Evolutionary conservation across 2,113 vertebrate species (phyloP), one percentile per base, ranked within the genome.

Genomic region (Epinephelus lanceolatus): DNA sequence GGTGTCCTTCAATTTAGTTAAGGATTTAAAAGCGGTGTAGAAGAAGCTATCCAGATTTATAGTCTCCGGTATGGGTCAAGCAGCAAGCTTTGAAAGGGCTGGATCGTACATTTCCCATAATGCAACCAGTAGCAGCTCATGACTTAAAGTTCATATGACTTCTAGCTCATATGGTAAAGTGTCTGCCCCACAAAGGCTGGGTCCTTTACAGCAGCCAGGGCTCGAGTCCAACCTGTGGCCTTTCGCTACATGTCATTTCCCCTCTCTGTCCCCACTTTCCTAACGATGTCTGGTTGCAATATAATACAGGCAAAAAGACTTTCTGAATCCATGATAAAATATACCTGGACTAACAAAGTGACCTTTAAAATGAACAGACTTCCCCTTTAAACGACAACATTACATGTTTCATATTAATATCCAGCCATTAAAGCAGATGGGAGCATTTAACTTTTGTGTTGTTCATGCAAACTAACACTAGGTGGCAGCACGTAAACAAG

Each of bases 401-500:
- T 40, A 1, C 3, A 65, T 18, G 17, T 40, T 53, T 42, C 27
- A 4, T 33, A 42, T 27, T 25, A 55, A 30, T 13, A 49, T 70
- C 5, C 1, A n/a, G 17, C 5, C 27, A 37, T 10, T 19, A 21
- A 14, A 61, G 53, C 4, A 61, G 45, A 51, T 23, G 4, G 1
- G 37, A 1, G 7, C n/a, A 3, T 67, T 68, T 70, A 2, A 21
- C 11, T 12, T 49, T n/a, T 56, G 13, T 68, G 74, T 60, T 45
- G 21, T 6, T 61, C 14, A 6, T 55, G 2, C 2, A 56, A 53
- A 49, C 17, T 0, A 53, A 63, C 92, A 89, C 86, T 71, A 89
- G 91, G 49, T 83, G 91, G 88, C 89, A 89, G 85, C 79, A 85
- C 15, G 11, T 56, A 70, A 69, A 80, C 65, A 74, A 77, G 67